These are phyloP conservation scores for Capra hircus DNA, from an alignment of 2,113 vertebrate genomes.

Conservation along the genomic window DNA sequence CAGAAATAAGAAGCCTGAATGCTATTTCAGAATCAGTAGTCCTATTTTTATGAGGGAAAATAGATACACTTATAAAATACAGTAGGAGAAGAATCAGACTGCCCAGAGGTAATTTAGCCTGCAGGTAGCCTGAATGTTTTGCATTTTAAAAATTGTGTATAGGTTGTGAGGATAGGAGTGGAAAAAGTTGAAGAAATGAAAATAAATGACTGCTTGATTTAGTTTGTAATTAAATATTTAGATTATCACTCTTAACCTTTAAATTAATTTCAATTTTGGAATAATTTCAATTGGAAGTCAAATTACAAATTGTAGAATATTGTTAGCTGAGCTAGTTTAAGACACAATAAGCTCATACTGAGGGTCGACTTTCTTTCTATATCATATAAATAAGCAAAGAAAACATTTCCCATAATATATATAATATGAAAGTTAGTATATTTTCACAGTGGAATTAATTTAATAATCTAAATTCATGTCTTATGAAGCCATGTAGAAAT, in stretches of 20 bases:
- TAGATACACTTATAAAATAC: not conserved
- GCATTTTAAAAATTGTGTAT: not conserved
- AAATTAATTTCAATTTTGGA: not conserved
- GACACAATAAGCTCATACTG: not conserved
- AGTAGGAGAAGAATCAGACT: not conserved
- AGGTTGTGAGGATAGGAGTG: not conserved
- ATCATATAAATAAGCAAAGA: not conserved
- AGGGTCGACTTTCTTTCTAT: not conserved
- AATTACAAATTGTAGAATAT: not conserved
- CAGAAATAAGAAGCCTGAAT: not conserved
- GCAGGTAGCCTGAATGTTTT: not conserved
- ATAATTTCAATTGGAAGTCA: not conserved
- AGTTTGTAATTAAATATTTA: not conserved
- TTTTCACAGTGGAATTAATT: not conserved
- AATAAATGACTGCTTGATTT: not conserved
- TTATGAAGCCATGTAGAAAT: not conserved
- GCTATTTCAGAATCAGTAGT: not conserved
- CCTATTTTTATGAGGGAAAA: slow-evolving; percentile 13
- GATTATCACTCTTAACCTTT: not conserved
- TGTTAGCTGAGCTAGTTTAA: not conserved
- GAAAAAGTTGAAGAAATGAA: not conserved
- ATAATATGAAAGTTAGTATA: not conserved
- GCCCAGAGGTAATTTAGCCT: not conserved
- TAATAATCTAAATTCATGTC: not conserved
- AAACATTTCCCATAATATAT: not conserved